Conservation (phyloP, 1,140 invertebrate genomes). For the Pogonus chalceus region DNA sequence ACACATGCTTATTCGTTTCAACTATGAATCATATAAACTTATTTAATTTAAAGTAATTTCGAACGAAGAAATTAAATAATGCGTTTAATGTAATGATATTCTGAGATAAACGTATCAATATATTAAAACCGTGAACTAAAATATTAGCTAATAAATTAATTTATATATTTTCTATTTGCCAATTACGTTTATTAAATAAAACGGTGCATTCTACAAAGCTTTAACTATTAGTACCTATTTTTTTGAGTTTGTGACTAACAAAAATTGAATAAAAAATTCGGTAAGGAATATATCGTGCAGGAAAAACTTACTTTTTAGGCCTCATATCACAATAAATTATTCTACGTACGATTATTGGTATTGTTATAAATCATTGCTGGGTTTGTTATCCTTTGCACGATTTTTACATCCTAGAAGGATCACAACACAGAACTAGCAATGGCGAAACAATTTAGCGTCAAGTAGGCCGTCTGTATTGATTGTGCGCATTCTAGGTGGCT, state of each 20-base stretch:
- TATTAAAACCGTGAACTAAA: too few species aligned
- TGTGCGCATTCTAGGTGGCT: conserved; percentile 14
- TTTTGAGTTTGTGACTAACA: background rate
- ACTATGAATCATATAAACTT: too few species aligned
- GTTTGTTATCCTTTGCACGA: conserved; percentile 3
- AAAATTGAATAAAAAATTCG: background rate
- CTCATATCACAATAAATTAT: conserved; percentile 16
- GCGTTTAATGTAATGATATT: too few species aligned
- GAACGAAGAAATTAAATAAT: too few species aligned
- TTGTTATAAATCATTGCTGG: conserved; percentile 1
- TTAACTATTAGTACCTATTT: background rate
- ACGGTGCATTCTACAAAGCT: conserved; percentile 1
- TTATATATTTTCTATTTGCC: background rate
- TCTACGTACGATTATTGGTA: conserved; percentile 6
- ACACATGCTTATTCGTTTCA: too few species aligned
- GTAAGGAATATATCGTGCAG: too few species aligned
- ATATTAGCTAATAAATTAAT: too few species aligned
- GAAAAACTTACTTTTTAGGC: conserved; percentile 19
- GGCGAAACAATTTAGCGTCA: conserved; percentile 8
- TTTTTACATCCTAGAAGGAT: conserved; percentile 8
- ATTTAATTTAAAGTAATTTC: too few species aligned
- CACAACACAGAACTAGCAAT: conserved; percentile 11
- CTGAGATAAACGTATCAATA: too few species aligned
- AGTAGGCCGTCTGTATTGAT: conserved; percentile 20
- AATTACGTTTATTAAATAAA: conserved; percentile 1